phyloP scores from a whole-genome alignment of 2,113 vertebrate genomes.

The Periophthalmus modestus region DNA sequence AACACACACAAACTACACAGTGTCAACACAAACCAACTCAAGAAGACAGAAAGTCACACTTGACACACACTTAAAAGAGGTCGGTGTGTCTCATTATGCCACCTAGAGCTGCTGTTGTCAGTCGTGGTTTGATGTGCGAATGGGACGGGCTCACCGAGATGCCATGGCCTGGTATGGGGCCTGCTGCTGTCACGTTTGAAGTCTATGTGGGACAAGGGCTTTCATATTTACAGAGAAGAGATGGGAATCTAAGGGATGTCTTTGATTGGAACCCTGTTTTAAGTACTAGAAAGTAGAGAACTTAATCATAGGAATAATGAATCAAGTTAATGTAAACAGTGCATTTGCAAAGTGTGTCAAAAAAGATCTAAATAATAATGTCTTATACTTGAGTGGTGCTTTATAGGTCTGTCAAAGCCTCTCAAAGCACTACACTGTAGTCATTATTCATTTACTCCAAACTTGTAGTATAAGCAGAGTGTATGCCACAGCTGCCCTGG shows the following conservation, averaged over 20 bases:
- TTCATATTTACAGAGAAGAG: slow-evolving; percentile 74
- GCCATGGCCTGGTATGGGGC: slow-evolving; percentile 64
- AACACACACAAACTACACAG: slow-evolving; percentile 47
- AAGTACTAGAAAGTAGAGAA: slow-evolving; percentile 57
- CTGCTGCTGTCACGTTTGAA: slow-evolving; percentile 69
- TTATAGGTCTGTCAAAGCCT: too few relatives aligned
- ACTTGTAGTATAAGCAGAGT: background rate
- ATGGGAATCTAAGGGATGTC: slow-evolving; percentile 64
- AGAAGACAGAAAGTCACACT: slow-evolving; percentile 66
- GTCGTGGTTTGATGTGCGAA: slow-evolving; percentile 69
- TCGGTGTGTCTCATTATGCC: slow-evolving; percentile 71
- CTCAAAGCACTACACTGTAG: too few relatives aligned
- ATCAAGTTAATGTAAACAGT: background rate
- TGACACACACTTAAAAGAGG: slow-evolving; percentile 67
- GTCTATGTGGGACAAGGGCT: slow-evolving; percentile 72
- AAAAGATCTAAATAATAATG: background rate
- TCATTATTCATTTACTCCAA: background rate
- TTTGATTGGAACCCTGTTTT: slow-evolving; percentile 72
- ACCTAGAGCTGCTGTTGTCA: slow-evolving; percentile 75
- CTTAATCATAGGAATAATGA: slow-evolving; percentile 68
- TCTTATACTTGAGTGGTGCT: too few relatives aligned
- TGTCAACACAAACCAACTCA: slow-evolving; percentile 62
- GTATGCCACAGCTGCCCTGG: background rate
- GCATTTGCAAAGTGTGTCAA: background rate
- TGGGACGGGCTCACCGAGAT: slow-evolving; percentile 60